Conservation (phyloP, 2,113 vertebrate genomes). For the Trogon melanurus region DNA sequence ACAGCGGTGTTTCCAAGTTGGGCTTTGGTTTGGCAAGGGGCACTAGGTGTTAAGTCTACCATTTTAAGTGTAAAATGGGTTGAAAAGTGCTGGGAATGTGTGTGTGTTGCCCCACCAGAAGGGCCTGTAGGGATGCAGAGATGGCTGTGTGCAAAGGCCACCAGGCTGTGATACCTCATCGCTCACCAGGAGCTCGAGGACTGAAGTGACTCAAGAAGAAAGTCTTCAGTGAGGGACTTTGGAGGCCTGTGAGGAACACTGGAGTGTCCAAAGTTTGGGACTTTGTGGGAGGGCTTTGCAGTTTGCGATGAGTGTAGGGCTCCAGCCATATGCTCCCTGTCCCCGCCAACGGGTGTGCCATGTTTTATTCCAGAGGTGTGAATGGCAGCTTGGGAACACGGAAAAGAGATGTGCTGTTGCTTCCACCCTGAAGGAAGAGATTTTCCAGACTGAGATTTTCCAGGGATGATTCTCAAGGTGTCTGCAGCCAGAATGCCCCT, state of each 20-base stretch:
- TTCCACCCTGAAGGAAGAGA: not conserved
- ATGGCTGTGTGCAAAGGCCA: not conserved
- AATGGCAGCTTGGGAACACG: accelerated
- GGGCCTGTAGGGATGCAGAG: not conserved
- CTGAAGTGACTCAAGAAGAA: accelerated
- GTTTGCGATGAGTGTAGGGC: not conserved
- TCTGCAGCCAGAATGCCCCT: not conserved
- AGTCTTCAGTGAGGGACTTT: not conserved
- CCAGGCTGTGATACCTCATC: accelerated
- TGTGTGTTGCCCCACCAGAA: accelerated
- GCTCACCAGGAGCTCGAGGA: not conserved
- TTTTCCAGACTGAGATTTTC: not conserved
- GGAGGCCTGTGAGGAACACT: not conserved
- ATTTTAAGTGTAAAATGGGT: not conserved
- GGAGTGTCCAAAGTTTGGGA: not conserved
- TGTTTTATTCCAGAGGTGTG: not conserved
- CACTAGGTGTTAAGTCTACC: not conserved
- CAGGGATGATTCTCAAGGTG: not conserved
- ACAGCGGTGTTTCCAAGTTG: not conserved
- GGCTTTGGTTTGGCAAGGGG: not conserved
- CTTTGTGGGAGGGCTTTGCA: not conserved
- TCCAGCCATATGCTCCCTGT: not conserved
- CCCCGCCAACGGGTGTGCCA: accelerated
- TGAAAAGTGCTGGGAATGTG: not conserved
- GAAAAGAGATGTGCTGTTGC: not conserved